These are phyloP conservation scores for Scolopax mira DNA, from an alignment of 2,113 vertebrate species.

Conservation along the genomic window DNA sequence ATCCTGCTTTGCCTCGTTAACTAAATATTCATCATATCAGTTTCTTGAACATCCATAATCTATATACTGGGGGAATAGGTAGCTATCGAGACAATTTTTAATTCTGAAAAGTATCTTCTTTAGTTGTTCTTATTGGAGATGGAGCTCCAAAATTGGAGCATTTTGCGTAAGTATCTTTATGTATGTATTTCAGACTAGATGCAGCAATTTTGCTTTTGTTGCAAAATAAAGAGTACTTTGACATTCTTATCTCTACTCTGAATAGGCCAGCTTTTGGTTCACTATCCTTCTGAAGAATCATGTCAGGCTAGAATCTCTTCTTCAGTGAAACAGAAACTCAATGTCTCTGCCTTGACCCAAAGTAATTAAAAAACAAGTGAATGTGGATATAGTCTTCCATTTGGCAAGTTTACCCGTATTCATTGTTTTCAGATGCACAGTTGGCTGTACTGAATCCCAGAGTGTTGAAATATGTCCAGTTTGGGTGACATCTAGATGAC, in stretches of 20 bases:
- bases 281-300: not conserved
- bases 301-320: not conserved
- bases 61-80: not conserved
- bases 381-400: not conserved
- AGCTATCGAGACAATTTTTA: not conserved
- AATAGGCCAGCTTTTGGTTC: not conserved
- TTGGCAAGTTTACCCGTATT: not conserved
- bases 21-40: not conserved
- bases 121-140: not conserved
- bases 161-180: not conserved
- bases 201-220: not conserved
- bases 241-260: not conserved
- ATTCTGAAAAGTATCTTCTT: not conserved
- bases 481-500: not conserved
- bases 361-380: not conserved
- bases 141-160: not conserved
- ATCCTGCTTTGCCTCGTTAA: not conserved
- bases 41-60: not conserved
- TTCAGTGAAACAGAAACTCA: not conserved
- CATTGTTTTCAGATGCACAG: not conserved
- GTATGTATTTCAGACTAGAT: not conserved
- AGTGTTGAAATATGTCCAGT: not conserved
- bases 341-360: accelerated
- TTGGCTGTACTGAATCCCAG: not conserved
- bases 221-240: not conserved